Percentiles rank a stretch among this genome's conserved stretches.
Conservation (phyloP, 1,140 invertebrate genomes). For the Theocolax elegans region DNA sequence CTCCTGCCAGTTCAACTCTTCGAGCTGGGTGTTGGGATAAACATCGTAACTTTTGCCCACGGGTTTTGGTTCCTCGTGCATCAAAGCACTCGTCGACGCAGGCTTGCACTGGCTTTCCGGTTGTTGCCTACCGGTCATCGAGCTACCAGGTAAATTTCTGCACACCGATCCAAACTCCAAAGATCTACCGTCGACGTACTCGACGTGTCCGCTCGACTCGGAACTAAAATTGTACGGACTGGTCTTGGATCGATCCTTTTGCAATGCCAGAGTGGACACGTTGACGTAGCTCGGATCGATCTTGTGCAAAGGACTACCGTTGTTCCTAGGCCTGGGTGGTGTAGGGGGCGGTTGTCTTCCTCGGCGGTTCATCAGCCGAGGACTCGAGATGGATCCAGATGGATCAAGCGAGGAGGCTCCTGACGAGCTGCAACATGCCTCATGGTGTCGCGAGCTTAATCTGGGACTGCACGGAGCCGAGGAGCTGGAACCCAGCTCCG, state of each 20-base stretch:
- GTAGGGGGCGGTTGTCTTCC: conserved; percentile 60
- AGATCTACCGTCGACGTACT: conserved; percentile 58
- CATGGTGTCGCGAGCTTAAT: conserved; percentile 52
- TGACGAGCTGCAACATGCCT: conserved; percentile 30
- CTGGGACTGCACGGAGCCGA: conserved; percentile 66
- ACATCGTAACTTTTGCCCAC: conserved; percentile 62
- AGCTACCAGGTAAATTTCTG: conserved; percentile 21
- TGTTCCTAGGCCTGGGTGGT: conserved; percentile 57
- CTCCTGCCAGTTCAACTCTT: conserved; percentile 82
- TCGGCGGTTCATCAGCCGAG: conserved; percentile 74
- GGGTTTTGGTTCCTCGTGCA: conserved; percentile 51
- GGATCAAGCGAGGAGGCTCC: conserved; percentile 36
- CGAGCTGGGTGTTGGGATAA: conserved; percentile 59
- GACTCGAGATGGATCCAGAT: conserved; percentile 70
- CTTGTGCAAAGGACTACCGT: conserved; percentile 52
- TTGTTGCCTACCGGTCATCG: conserved; percentile 50
- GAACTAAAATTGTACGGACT: conserved; percentile 62
- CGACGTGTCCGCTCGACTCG: conserved; percentile 62
- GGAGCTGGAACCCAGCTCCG: conserved; percentile 67
- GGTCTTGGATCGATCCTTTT: conserved; percentile 58
- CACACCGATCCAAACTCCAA: conserved; percentile 48
- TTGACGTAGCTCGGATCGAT: conserved; percentile 65
- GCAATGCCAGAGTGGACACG: conserved; percentile 64
- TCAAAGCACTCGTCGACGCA: background rate
- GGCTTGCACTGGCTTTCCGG: conserved; percentile 33